These are phyloP conservation scores for Lycaena phlaeas DNA, from an alignment of 2,888 invertebrate genomes.

Conservation along the genomic window DNA sequence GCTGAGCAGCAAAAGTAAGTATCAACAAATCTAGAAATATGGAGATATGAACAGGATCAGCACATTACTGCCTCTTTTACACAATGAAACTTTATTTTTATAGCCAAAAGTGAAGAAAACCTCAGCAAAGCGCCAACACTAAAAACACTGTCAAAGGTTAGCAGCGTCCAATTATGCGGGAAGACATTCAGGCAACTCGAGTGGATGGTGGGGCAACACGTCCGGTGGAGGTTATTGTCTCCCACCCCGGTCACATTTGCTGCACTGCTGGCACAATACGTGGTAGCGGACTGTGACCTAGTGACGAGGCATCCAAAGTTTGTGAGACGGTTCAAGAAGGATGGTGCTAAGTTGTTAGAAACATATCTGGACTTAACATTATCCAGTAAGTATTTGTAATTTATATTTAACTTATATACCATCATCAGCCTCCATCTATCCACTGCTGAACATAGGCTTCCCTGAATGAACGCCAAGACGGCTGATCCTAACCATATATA, in stretches of 20 bases:
- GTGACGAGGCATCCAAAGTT: slow-evolving; percentile 54
- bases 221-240: slow-evolving; percentile 48
- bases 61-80: too few relatives aligned
- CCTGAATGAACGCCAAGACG: too few relatives aligned
- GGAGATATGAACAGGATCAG: too few relatives aligned
- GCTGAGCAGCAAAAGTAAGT: too few relatives aligned
- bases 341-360: slow-evolving; percentile 48
- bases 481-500: too few relatives aligned
- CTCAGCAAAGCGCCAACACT: slow-evolving; percentile 51
- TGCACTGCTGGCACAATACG: slow-evolving; percentile 45
- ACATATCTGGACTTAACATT: slow-evolving; percentile 56
- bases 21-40: too few relatives aligned
- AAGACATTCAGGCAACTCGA: slow-evolving; percentile 58
- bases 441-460: too few relatives aligned
- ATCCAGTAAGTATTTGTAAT: slow-evolving; percentile 48
- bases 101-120: slow-evolving; percentile 63
- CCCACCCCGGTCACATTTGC: slow-evolving; percentile 60
- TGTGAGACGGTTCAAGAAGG: slow-evolving; percentile 46
- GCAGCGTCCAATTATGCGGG: slow-evolving; percentile 49
- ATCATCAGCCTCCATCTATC: too few relatives aligned
- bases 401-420: too few relatives aligned
- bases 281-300: slow-evolving; percentile 50
- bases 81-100: too few relatives aligned
- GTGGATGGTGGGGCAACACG: slow-evolving; percentile 65
- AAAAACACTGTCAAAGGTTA: slow-evolving; percentile 45